These are phyloP conservation scores for Euleptes europaea DNA, from an alignment of 2,113 vertebrate species.

Conservation along the genomic window DNA sequence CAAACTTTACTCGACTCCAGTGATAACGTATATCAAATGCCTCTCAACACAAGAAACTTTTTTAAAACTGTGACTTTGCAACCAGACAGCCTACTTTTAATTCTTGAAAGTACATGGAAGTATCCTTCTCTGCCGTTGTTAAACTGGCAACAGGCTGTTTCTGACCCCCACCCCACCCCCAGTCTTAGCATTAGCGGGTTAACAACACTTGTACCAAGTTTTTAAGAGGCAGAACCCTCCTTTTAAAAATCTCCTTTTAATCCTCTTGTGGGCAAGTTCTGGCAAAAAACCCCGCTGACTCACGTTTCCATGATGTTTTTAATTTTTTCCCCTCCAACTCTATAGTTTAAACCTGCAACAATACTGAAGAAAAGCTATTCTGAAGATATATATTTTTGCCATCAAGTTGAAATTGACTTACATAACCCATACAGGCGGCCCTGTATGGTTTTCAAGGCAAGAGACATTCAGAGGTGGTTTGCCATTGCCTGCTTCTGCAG, in stretches of 20 bases:
- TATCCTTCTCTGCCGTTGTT: slow-evolving; percentile 15
- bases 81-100: background rate
- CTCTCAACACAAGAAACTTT: background rate
- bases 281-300: background rate
- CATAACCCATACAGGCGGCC: no score
- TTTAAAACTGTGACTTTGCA: background rate
- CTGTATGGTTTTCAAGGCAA: no score
- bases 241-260: slow-evolving; percentile 23
- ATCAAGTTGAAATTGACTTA: no score
- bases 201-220: slow-evolving; percentile 1
- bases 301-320: background rate
- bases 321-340: background rate
- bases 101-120: background rate
- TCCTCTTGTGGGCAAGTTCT: accelerated
- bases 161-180: background rate
- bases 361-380: background rate
- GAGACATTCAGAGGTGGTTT: no score
- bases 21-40: background rate
- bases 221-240: slow-evolving; percentile 28
- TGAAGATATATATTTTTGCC: no score
- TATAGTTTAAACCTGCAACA: background rate
- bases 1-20: background rate
- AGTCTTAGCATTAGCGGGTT: slow-evolving; percentile 9
- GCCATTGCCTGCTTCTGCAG: no score
- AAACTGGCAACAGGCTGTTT: slow-evolving; percentile 12